A percentile compares a stretch with the other conserved stretches of the same genome.
phyloP scores from a whole-genome alignment of 2,888 invertebrate genomes.

The Tetragonula carbonaria region DNA sequence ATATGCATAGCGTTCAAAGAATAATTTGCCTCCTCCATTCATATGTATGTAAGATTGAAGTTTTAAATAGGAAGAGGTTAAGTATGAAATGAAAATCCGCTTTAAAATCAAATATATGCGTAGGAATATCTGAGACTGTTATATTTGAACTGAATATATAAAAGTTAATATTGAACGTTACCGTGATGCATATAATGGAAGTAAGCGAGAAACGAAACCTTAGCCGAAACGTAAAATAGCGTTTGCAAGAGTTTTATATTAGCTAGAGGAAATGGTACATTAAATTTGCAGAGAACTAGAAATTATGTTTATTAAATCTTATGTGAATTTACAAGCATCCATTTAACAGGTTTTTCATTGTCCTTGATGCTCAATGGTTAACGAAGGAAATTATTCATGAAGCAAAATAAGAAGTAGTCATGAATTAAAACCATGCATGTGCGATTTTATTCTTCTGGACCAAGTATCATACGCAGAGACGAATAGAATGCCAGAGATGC shows the following conservation, averaged over 20 bases:
- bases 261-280: not conserved
- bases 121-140: not conserved
- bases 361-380: constrained; percentile 14
- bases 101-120: not conserved
- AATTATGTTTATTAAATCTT: constrained; percentile 6
- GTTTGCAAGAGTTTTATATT: not conserved
- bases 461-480: not conserved
- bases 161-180: not conserved
- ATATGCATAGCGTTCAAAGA: not conserved
- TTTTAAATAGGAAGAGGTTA: not conserved
- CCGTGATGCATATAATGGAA: not conserved
- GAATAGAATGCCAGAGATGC: constrained; percentile 19
- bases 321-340: not conserved
- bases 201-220: not conserved
- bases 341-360: constrained; percentile 1
- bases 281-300: not conserved
- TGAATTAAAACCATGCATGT: constrained; percentile 15
- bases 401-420: constrained; percentile 11
- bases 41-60: not conserved
- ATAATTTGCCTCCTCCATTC: not conserved
- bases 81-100: not conserved
- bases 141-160: not conserved
- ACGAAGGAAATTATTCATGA: constrained; percentile 29
- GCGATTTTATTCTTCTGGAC: constrained; percentile 18
- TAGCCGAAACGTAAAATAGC: not conserved